Conservation (phyloP, 2,888 invertebrate species). For the Cryptus armator region DNA sequence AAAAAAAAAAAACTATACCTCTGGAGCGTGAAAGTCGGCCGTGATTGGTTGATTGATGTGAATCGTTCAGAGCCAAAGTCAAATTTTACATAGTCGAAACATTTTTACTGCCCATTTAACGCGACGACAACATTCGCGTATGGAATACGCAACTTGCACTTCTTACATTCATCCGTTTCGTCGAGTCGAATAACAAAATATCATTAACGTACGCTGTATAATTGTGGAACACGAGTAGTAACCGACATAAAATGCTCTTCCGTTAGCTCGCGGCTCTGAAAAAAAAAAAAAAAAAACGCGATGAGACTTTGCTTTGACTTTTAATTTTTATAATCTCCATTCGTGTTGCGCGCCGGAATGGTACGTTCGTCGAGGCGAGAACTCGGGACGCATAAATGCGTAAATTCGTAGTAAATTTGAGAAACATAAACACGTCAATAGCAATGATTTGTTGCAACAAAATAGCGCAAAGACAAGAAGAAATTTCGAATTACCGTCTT, state of each 20-base stretch:
- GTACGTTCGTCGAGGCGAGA: neutral
- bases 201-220: conserved; percentile 5
- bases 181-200: conserved; percentile 8
- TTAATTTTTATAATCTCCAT: conserved; percentile 9
- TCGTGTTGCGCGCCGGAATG: conserved; percentile 17
- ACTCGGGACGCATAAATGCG: neutral
- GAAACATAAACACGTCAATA: conserved; percentile 55
- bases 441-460: conserved; percentile 9
- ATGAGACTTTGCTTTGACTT: neutral
- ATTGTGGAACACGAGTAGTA: conserved; percentile 5
- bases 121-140: conserved; percentile 2
- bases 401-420: conserved; percentile 19
- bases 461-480: conserved; percentile 12
- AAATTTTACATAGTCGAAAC: conserved; percentile 57
- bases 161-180: conserved; percentile 14
- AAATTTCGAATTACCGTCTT: neutral
- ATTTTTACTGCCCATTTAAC: conserved; percentile 52
- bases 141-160: conserved; percentile 26
- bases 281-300: conserved; percentile 25
- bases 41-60: neutral
- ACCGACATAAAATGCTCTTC: conserved; percentile 50
- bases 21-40: conserved; percentile 19
- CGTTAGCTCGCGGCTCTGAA: conserved; percentile 43
- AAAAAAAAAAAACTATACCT: conserved; percentile 23
- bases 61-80: conserved; percentile 69